phyloP scores from a whole-genome alignment of 2,113 vertebrate species.

The Zosterops pallidus region DNA sequence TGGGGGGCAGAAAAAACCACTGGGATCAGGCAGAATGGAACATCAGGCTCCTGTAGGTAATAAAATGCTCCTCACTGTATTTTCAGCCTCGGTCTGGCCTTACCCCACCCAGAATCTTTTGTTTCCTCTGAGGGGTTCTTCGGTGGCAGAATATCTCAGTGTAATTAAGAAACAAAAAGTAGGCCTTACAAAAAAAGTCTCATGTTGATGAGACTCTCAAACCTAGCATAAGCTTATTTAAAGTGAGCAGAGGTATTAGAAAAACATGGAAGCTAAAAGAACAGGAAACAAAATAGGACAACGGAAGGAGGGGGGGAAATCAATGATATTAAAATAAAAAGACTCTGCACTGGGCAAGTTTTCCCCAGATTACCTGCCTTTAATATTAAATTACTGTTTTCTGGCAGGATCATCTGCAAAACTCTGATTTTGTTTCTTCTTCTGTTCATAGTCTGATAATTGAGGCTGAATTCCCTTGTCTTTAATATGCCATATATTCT shows the following conservation, averaged over 20 bases:
- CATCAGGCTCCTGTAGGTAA: neutral
- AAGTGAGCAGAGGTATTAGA: neutral
- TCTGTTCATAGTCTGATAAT: constrained; percentile 73
- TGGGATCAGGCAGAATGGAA: neutral
- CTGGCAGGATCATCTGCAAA: constrained; percentile 67
- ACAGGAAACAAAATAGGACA: constrained; percentile 30
- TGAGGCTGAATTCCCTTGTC: constrained; percentile 78
- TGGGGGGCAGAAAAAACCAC: neutral
- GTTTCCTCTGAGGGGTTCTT: neutral
- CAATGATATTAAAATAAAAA: constrained; percentile 56
- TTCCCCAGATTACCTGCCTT: constrained; percentile 50
- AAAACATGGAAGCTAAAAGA: constrained; percentile 12
- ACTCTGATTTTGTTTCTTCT: constrained; percentile 73
- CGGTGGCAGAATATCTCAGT: neutral
- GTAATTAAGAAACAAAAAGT: constrained; percentile 40
- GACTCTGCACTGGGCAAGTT: constrained; percentile 30
- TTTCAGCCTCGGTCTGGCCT: neutral
- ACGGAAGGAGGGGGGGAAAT: neutral
- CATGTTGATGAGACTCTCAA: neutral
- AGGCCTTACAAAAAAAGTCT: neutral
- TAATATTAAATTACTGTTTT: constrained; percentile 73
- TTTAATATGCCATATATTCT: constrained; percentile 80
- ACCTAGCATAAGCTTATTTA: neutral
- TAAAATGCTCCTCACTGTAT: neutral
- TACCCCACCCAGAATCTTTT: neutral